These are phyloP conservation scores for Colletes gigas DNA, from an alignment of 1,140 invertebrate genomes.

Conservation along the genomic window DNA sequence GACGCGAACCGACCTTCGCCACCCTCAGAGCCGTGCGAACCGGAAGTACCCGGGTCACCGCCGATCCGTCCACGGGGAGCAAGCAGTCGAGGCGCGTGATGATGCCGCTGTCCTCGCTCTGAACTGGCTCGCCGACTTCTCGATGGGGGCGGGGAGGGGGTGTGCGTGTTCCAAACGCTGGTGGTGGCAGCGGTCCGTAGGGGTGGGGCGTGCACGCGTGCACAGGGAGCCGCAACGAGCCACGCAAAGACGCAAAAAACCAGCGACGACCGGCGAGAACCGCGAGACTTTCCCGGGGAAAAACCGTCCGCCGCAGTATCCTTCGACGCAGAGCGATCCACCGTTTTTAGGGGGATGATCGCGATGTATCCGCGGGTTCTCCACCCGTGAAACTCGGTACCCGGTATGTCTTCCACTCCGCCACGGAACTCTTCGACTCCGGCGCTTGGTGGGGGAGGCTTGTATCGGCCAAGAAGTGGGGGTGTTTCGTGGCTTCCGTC, in stretches of 20 bases:
- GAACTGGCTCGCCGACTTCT: neutral
- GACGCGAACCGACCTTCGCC: constrained; percentile 6
- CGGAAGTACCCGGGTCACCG: constrained; percentile 28
- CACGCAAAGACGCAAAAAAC: too few species aligned
- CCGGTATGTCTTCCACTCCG: constrained; percentile 47
- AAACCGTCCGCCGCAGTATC: constrained; percentile 1
- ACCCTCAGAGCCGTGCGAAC: constrained; percentile 34
- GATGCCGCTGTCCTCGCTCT: constrained; percentile 41
- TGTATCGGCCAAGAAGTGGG: constrained; percentile 57
- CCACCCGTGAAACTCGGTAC: constrained; percentile 58
- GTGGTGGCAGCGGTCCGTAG: neutral
- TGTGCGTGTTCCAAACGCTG: constrained; percentile 2
- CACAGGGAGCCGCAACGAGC: neutral
- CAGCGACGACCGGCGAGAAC: neutral
- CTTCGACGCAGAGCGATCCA: neutral
- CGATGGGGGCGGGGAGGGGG: constrained; percentile 6
- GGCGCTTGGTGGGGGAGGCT: constrained; percentile 42
- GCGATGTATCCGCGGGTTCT: constrained; percentile 54
- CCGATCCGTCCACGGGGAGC: constrained; percentile 3
- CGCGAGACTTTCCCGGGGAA: neutral
- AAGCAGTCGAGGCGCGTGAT: constrained; percentile 26
- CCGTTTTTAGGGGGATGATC: constrained; percentile 32
- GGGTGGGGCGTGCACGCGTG: constrained; percentile 24
- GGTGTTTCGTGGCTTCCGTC: constrained; percentile 50
- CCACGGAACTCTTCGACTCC: constrained; percentile 25